phyloP scores from a whole-genome alignment of 2,888 invertebrate species.

The Drosophila mimetica region DNA sequence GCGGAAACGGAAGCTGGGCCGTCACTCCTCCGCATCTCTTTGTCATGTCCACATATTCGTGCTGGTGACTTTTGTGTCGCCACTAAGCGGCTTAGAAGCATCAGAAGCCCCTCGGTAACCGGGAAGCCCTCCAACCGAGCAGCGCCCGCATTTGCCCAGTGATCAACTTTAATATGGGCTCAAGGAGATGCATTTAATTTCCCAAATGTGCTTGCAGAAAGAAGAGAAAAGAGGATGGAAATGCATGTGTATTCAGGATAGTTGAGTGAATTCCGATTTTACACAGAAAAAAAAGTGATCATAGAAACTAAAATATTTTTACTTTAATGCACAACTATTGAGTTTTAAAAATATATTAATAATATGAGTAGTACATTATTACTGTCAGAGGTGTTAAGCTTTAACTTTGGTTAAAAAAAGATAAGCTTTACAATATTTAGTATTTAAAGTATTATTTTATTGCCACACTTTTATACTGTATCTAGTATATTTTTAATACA shows the following conservation, averaged over 20 bases:
- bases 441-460: no score
- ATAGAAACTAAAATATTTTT: no score
- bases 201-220: not conserved
- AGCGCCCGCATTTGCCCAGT: not conserved
- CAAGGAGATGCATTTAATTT: slow-evolving; percentile 24
- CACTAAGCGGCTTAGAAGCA: slow-evolving; percentile 32
- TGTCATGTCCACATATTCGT: slow-evolving; percentile 6
- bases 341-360: no score
- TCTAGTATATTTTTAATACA: no score
- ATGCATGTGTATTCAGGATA: not conserved
- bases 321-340: no score
- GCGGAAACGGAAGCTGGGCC: slow-evolving; percentile 25
- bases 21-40: slow-evolving; percentile 4
- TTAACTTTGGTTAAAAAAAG: no score
- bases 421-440: no score
- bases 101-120: not conserved
- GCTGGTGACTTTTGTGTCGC: slow-evolving; percentile 31
- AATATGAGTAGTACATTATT: no score
- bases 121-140: not conserved
- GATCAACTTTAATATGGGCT: slow-evolving; percentile 7
- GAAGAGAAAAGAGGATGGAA: slow-evolving; percentile 6
- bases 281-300: no score
- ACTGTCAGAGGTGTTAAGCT: no score
- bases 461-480: no score
- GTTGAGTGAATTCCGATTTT: no score